Evolutionary conservation across 35 echinoderm and acorn worm genomes (phyloP), one percentile per base, ranked within the genome.

Genomic region (Lytechinus variegatus): DNA sequence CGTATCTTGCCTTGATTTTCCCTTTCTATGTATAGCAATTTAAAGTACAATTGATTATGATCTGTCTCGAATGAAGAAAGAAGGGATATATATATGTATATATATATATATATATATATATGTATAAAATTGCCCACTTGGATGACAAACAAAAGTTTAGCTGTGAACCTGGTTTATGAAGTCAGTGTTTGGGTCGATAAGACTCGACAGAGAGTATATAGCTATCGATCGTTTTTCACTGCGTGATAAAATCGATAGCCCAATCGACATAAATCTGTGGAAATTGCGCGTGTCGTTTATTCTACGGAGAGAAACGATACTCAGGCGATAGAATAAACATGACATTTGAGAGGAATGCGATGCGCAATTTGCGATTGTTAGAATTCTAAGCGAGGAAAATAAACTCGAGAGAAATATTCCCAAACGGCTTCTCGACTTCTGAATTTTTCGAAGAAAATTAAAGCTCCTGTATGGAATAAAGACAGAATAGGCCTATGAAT

Each of bases 231-330:
- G 88, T 33, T 90, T 21, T 54, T 90, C 88, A 90, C 88, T n/a
- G 88, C 88, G 88, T 90, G 88, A 90, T 90, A 90, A 90, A 90
- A 52, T 90, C 88, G 88, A 90, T 90, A 90, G 88, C 52, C 4
- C 29, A 90, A 90, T 90, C 88, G 88, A 54, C 88, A 54, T 44
- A 90, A 90, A 90, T 90, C 88, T 90, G 88, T 54, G 13, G 16
- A 90, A 90, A 90, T 90, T 90, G 88, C 88, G 88, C 88, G 88
- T 90, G 88, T 90, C 88, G 88, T 90, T 90, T 90, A 90, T 54
- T 90, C 52, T 90, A 27, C n/a, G 66, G 66, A 24, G 66, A 79
- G 66, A n/a, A 79, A 79, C 66, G 14, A 79, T 79, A 79, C 66
- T 24, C 66, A 79, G 19, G n/a, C 66, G 66, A 79, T 79, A 79